phyloP scores from a whole-genome alignment of 2,113 vertebrate genomes.

The Onychorhynchus coronatus region DNA sequence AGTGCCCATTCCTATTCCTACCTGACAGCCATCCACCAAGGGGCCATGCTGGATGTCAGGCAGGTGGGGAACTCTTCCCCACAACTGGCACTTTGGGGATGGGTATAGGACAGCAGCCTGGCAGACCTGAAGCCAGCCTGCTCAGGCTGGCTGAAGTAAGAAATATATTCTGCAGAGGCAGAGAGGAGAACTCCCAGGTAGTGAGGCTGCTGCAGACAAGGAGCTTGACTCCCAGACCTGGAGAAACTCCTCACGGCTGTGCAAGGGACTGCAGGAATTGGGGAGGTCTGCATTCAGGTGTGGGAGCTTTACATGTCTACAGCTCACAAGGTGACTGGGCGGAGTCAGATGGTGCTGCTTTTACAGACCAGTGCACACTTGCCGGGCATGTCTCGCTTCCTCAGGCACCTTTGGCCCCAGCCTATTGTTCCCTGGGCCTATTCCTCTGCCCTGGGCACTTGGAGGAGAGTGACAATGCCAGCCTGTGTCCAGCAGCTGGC shows the following conservation, averaged over 20 bases:
- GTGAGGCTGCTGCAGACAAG: neutral
- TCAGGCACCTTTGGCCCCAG: neutral
- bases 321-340: accelerated
- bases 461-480: neutral
- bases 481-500: neutral
- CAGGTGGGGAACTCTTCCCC: neutral
- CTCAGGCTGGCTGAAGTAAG: neutral
- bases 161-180: neutral
- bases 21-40: neutral
- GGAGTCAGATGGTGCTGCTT: neutral
- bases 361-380: neutral
- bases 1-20: neutral
- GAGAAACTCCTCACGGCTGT: accelerated
- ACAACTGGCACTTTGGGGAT: neutral
- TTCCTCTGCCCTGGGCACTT: neutral
- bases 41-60: neutral
- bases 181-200: neutral
- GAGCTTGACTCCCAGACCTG: neutral
- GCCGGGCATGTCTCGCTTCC: accelerated
- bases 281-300: neutral
- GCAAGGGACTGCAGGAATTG: neutral
- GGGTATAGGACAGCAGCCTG: neutral
- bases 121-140: neutral
- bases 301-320: neutral
- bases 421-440: accelerated